Conservation (phyloP, 2,888 invertebrate genomes). For the Eilema caniola region DNA sequence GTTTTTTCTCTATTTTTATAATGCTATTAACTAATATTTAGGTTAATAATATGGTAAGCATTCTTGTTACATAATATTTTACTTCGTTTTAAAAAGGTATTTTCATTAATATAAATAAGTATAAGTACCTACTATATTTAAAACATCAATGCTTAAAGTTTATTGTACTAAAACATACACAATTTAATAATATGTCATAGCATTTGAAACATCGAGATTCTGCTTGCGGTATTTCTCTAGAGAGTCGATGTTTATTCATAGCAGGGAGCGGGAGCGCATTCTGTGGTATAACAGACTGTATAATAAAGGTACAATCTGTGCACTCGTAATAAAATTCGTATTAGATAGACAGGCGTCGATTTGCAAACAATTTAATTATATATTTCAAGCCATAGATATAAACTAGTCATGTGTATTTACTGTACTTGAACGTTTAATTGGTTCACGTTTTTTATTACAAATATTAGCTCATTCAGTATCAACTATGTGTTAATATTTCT, state of each 20-base stretch:
- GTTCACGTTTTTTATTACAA: slow-evolving; percentile 28
- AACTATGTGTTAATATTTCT: slow-evolving; percentile 30
- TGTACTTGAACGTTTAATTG: slow-evolving; percentile 33
- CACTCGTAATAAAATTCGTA: slow-evolving; percentile 29
- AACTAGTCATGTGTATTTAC: slow-evolving; percentile 10
- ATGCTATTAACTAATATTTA: neutral
- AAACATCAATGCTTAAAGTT: neutral
- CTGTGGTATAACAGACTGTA: neutral
- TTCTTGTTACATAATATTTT: neutral
- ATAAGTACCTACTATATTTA: neutral
- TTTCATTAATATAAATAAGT: neutral
- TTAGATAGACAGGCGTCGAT: slow-evolving; percentile 46
- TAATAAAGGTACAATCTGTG: slow-evolving; percentile 10
- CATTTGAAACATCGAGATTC: neutral
- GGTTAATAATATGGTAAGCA: neutral
- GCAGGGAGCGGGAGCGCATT: slow-evolving; percentile 8
- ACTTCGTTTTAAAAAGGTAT: neutral
- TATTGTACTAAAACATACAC: neutral
- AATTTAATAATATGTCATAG: neutral
- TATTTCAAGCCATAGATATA: slow-evolving; percentile 2
- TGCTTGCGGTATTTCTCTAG: neutral
- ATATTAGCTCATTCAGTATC: slow-evolving; percentile 38
- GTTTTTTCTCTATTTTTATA: neutral
- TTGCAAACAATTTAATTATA: neutral
- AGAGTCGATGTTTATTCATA: slow-evolving; percentile 5